These are phyloP conservation scores for Agriopis leucophaearia DNA, from an alignment of 2,888 invertebrate genomes.

Conservation along the genomic window DNA sequence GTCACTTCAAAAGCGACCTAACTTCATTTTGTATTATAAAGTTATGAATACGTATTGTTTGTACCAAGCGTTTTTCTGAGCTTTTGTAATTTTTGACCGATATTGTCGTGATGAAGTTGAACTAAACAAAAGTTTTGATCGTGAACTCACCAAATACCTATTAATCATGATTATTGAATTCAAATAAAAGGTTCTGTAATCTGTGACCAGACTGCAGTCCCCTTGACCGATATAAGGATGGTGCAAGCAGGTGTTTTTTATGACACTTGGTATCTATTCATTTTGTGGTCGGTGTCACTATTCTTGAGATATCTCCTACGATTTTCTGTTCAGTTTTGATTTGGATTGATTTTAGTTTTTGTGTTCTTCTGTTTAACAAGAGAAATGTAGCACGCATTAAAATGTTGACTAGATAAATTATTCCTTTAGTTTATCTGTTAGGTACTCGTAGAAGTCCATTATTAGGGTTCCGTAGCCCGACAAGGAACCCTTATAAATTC, in stretches of 20 bases:
- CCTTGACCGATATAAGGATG: slow-evolving; percentile 56
- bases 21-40: too few species aligned
- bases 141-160: slow-evolving; percentile 25
- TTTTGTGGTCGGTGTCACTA: slow-evolving; percentile 27
- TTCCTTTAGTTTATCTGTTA: too few species aligned
- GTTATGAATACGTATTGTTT: too few species aligned
- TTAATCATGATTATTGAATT: slow-evolving; percentile 33
- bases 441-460: too few species aligned
- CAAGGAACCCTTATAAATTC: too few species aligned
- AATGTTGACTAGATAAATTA: not conserved
- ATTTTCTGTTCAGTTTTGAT: not conserved
- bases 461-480: too few species aligned
- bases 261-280: slow-evolving; percentile 30
- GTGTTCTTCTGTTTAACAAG: not conserved
- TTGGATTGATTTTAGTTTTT: too few species aligned
- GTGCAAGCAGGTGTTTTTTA: slow-evolving; percentile 49
- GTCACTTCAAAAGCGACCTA: too few species aligned
- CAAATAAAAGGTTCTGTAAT: slow-evolving; percentile 45
- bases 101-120: slow-evolving; percentile 10
- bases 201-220: slow-evolving; percentile 29
- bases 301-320: slow-evolving; percentile 25
- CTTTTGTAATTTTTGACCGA: not conserved
- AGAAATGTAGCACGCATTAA: not conserved
- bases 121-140: slow-evolving; percentile 1
- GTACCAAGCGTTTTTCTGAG: too few species aligned